Evolutionary conservation across 2,113 vertebrate species (phyloP).

Genomic region (Silurus asotus): DNA sequence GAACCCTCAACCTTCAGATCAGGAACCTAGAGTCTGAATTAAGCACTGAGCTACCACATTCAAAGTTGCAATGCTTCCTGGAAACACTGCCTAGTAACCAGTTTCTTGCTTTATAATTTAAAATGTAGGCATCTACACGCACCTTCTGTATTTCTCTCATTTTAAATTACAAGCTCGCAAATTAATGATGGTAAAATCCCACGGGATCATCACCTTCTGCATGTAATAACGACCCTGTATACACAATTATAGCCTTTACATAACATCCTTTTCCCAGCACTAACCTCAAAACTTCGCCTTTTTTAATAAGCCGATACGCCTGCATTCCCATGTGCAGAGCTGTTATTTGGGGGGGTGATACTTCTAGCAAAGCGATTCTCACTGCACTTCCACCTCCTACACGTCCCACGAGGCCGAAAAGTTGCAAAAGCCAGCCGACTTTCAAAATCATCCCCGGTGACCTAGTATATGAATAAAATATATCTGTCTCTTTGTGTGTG

Average conservation of each 20-base stretch:
- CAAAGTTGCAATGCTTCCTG: neutral
- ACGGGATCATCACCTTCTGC: neutral
- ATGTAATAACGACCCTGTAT: neutral
- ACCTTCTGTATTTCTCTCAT: neutral
- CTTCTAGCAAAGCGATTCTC: slow-evolving; percentile 19
- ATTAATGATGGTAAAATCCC: neutral
- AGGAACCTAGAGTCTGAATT: too few species aligned
- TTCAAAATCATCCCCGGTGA: neutral
- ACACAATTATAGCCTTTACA: neutral
- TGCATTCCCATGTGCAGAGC: neutral
- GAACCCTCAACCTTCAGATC: too few species aligned
- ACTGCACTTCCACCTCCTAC: slow-evolving; percentile 22
- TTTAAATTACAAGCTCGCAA: neutral
- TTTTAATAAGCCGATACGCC: neutral
- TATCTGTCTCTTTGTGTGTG: neutral
- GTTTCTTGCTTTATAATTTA: neutral
- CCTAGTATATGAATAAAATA: slow-evolving; percentile 31
- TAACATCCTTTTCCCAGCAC: neutral
- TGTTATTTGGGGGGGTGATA: neutral
- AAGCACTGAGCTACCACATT: too few species aligned
- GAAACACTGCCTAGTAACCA: neutral
- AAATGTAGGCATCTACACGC: neutral
- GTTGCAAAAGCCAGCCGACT: slow-evolving; percentile 24
- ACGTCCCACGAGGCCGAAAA: neutral
- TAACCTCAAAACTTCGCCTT: neutral